These are phyloP conservation scores for Actenoides lindsayi DNA, from an alignment of 2,113 vertebrate genomes.

Conservation along the genomic window DNA sequence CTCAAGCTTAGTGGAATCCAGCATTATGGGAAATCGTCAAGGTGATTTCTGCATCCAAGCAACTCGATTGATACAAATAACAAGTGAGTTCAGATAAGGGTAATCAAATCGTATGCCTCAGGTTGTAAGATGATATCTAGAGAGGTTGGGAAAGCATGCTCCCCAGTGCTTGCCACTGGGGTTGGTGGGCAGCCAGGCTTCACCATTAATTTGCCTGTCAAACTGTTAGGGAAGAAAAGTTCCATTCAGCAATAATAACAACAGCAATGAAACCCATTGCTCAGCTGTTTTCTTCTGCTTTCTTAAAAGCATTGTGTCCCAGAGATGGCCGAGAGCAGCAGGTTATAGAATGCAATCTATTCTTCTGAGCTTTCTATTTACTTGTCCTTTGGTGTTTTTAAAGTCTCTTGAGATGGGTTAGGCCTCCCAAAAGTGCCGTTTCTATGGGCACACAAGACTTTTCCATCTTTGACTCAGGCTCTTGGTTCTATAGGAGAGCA, in stretches of 20 bases:
- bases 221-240: not conserved
- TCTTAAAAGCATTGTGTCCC: not conserved
- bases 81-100: constrained; percentile 1
- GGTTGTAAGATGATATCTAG: not conserved
- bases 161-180: not conserved
- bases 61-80: not conserved
- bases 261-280: not conserved
- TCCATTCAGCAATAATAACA: not conserved
- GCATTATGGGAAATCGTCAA: not conserved
- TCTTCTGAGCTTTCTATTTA: not conserved
- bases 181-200: not conserved
- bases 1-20: not conserved
- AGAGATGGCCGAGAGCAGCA: not conserved
- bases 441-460: not conserved
- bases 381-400: not conserved
- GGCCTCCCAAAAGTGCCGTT: not conserved
- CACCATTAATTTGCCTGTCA: not conserved
- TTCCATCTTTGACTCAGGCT: not conserved
- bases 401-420: not conserved
- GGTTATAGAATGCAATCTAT: not conserved
- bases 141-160: not conserved
- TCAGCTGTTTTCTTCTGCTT: not conserved
- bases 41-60: not conserved
- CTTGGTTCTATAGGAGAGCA: not conserved
- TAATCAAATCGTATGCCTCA: not conserved